Base-by-base conservation (phyloP, 2,797 vertebrate species). In the Moxostoma hubbsi region DNA sequence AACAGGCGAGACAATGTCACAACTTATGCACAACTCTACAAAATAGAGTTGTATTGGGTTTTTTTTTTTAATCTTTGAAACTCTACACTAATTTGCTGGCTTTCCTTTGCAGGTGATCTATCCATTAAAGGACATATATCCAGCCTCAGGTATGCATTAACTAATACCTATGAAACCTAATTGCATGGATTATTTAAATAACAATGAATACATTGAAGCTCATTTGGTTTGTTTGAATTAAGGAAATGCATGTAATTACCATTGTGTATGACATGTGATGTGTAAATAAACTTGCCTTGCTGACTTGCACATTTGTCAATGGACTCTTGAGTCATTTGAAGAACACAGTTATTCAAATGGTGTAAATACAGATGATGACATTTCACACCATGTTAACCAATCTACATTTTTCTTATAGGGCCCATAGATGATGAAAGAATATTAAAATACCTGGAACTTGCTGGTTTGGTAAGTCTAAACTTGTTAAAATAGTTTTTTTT, bases 81-180 rank as follows among this genome's bases (percentile, higher is more conserved):
- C 24, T 24, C 24, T 24, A 24, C 2, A 24, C 6, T 46, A 1
- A 12, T 63, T 18, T 50, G 7, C 13, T 77, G 11, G 6, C 4
- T 81, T 82, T 24, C 74, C 24, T 9, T 71, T 80, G 89, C 90
- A 99, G 98, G 95, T 99, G 68, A 99, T 99, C 77, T 99, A 97
- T 83, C 98, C 98, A 2, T 81, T 99, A 86, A 98, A 96, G 89
- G 95, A 99, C 80, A 95, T 97, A 83, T 98, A 96, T 90, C 98
- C 98, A 5, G 92, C 86, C 85, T 94, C 95, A 94, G 98, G 98
- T 99, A 91, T 76, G 81, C 18, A 10, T 55, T 0, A 49, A 47
- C n/a, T 69, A 6, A 75, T 50, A n/a, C 11, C 9, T 6, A 11
- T 10, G 8, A 15, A 13, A 13, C 2, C 0, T 18, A 43, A 45